Percentiles rank a stretch among this genome's conserved stretches.
Conservation (phyloP, 2,113 vertebrate species). For the Heloderma charlesbogerti region DNA sequence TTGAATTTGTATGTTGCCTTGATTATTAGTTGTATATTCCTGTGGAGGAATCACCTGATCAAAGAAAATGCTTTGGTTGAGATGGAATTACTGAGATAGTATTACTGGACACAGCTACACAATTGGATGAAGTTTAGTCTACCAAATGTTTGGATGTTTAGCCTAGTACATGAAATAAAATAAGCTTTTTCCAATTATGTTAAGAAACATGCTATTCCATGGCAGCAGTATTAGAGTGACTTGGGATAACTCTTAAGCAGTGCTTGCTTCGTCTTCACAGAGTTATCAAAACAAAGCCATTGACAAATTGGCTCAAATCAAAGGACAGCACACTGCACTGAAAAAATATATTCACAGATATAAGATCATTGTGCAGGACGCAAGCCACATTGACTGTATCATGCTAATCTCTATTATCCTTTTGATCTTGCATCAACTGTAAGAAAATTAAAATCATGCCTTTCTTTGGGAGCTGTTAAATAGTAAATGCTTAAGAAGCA, state of each 20-base stretch:
- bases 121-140: neutral
- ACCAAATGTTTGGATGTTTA: neutral
- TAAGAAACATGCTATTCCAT: neutral
- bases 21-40: neutral
- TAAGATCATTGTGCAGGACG: neutral
- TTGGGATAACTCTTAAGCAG: neutral
- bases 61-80: neutral
- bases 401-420: conserved; percentile 10
- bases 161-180: neutral
- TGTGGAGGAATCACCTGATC: neutral
- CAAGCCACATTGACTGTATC: neutral
- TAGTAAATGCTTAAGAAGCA: neutral
- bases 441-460: conserved; percentile 10
- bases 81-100: neutral
- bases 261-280: neutral
- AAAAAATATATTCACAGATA: neutral
- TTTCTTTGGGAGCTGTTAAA: neutral
- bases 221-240: neutral
- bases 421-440: conserved; percentile 23
- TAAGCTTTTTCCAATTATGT: neutral
- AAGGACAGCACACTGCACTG: neutral
- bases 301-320: neutral
- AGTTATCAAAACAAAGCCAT: neutral
- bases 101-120: neutral
- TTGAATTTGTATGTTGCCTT: neutral